Base-by-base conservation (phyloP, 2,797 vertebrate genomes). In the Epinephelus malabaricus region DNA sequence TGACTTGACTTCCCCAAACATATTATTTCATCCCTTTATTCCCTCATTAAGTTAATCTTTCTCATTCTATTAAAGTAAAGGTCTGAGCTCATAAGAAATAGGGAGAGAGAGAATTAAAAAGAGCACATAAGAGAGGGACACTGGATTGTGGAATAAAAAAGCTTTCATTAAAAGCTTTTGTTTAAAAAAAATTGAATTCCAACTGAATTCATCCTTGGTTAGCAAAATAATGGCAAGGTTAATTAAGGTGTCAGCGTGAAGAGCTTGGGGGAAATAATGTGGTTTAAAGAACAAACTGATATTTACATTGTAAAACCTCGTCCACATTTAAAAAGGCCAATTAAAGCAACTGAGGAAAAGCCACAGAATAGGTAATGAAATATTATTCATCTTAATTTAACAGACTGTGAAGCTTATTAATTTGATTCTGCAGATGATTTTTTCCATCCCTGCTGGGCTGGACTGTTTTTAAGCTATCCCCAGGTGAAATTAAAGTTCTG, bases 291-390 rank as follows among this genome's bases (percentile, higher is more conserved):
- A 79, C 63, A 76, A 79, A 69, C 63, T 71, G 61, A 53, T 82
- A 89, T 91, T 91, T 86, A 71, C 77, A 86, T 81, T 76, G 82
- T 66, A 79, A 82, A 82, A 76, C 76, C 83, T 81, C 62, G 80
- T 34, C 15, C 49, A 61, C 15, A 80, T 79, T 73, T 75, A 43
- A 81, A 88, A 90, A 82, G 85, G 78, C 81, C 74, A 80, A 65
- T 78, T 71, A 60, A 68, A 72, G 65, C 19, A 67, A 46, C 30
- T 40, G 34, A 23, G 53, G 49, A 58, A 73, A 73, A 71, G 46
- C 59, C 21, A 59, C 2, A 51, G 53, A 83, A 73, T 54, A 79
- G 78, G 68, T 81, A 74, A 85, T 85, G 69, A 81, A 79, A 78
- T 79, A 76, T 17, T 78, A 38, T 80, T 75, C 43, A 73, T 65